A percentile compares a stretch with the other conserved stretches of the same genome.
Conservation (phyloP, 1,140 invertebrate species). For the Penaeus vannamei region DNA sequence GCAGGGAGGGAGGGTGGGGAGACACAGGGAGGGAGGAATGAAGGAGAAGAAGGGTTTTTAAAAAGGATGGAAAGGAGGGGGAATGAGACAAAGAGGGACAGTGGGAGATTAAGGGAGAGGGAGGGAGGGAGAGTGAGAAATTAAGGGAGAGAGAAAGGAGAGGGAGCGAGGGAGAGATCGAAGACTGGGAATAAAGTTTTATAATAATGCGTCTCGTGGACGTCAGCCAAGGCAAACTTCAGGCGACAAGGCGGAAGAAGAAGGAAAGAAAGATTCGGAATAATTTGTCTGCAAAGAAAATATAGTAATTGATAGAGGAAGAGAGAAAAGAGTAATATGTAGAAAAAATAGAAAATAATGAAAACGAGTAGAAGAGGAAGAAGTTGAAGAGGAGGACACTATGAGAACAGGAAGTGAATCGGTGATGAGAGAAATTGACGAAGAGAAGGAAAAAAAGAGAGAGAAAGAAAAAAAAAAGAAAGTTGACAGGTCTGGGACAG, state of each 20-base stretch:
- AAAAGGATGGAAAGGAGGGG: not conserved
- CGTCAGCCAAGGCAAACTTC: not conserved
- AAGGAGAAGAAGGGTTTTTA: not conserved
- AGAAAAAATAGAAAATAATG: not conserved
- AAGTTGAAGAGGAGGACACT: not conserved
- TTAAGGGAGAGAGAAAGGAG: not conserved
- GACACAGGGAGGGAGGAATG: not conserved
- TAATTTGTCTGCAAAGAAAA: too few species aligned
- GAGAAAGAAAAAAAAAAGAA: not conserved
- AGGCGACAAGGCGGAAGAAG: not conserved
- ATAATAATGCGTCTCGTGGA: too few species aligned
- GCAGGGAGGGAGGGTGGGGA: not conserved
- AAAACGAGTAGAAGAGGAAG: not conserved
- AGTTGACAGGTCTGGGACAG: not conserved
- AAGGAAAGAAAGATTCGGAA: not conserved
- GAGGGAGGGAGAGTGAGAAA: not conserved
- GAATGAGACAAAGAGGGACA: not conserved
- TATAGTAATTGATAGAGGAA: too few species aligned
- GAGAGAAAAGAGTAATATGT: too few species aligned
- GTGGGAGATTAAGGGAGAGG: not conserved
- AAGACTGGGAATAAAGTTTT: not conserved
- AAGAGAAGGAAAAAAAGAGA: not conserved
- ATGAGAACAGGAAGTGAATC: not conserved
- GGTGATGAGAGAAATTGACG: not conserved
- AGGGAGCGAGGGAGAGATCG: not conserved